These are phyloP conservation scores for Prunella himalayana DNA, from an alignment of 2,113 vertebrate genomes.

Conservation along the genomic window DNA sequence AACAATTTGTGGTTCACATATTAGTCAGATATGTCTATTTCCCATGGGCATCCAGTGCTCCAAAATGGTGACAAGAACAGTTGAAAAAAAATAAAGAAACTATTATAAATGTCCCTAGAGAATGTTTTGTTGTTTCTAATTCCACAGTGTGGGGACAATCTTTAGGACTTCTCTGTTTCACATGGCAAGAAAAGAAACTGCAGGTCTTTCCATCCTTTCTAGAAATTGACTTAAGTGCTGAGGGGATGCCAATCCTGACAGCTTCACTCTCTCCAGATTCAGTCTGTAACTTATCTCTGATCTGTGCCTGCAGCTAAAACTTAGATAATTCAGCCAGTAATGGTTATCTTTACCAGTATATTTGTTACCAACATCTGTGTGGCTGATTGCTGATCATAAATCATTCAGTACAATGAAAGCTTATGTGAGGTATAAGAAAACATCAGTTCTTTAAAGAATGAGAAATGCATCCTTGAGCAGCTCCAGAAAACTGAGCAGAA, in stretches of 20 bases:
- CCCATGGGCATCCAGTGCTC: neutral
- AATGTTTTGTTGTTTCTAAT: neutral
- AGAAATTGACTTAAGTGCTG: neutral
- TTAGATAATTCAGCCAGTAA: neutral
- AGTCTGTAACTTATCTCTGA: neutral
- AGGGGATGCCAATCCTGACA: neutral
- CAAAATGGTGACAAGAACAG: neutral
- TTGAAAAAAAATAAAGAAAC: neutral
- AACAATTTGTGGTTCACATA: neutral
- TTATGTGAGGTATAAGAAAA: neutral
- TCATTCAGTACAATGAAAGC: neutral
- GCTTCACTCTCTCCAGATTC: neutral
- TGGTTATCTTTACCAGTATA: neutral
- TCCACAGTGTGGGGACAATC: neutral
- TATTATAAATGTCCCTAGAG: neutral
- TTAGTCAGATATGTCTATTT: neutral
- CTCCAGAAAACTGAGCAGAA: neutral
- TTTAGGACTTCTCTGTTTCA: neutral
- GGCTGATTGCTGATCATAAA: neutral
- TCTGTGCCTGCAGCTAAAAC: neutral
- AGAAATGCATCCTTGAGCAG: neutral
- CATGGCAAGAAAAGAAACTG: neutral
- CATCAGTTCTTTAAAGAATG: neutral
- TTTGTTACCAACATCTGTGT: neutral
- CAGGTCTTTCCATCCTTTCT: neutral